phyloP scores from a whole-genome alignment of 2,888 invertebrate species.

The Spodoptera exigua region DNA sequence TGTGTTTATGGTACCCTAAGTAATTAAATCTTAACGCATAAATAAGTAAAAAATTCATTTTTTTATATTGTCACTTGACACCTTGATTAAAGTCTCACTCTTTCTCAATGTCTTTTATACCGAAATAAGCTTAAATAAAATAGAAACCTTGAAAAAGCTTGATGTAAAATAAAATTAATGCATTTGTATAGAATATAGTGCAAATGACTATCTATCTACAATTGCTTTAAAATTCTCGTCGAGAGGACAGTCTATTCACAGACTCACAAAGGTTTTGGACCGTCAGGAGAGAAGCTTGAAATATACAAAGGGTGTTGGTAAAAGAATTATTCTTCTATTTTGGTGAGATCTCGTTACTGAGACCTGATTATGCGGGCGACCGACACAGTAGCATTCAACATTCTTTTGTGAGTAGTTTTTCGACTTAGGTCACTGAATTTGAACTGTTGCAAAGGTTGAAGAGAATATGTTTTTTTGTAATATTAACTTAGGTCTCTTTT shows the following conservation, averaged over 20 bases:
- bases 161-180: constrained; percentile 39
- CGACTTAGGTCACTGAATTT: constrained; percentile 20
- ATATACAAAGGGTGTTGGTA: constrained; percentile 65
- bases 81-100: no score
- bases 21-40: no score
- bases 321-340: constrained; percentile 67
- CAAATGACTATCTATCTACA: constrained; percentile 40
- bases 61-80: no score
- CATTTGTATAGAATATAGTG: constrained; percentile 27
- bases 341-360: constrained; percentile 64
- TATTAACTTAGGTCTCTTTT: no score
- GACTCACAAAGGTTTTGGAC: constrained; percentile 65
- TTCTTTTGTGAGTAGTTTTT: constrained; percentile 54
- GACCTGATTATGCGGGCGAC: constrained; percentile 68
- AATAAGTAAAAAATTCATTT: no score
- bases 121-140: constrained; percentile 35
- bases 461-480: background rate
- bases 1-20: no score
- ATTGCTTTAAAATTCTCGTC: constrained; percentile 59
- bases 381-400: constrained; percentile 45
- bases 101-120: no score
- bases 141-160: constrained; percentile 23
- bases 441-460: background rate
- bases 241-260: constrained; percentile 51
- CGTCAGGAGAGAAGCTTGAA: constrained; percentile 56